phyloP scores from a whole-genome alignment of 2,888 invertebrate genomes.

The Sarcophaga carnaria region DNA sequence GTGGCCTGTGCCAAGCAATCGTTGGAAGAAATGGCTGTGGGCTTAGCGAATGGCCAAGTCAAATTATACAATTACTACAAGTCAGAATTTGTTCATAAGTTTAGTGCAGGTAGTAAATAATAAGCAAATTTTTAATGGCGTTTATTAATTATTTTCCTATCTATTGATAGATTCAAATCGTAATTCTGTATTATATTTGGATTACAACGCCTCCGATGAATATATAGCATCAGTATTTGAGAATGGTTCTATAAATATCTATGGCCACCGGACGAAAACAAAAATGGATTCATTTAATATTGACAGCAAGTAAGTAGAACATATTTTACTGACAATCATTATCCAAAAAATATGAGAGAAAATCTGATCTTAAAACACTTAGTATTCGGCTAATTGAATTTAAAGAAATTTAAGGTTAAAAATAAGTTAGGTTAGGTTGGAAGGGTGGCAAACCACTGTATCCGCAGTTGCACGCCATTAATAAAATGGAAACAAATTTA shows the following conservation, averaged over 20 bases:
- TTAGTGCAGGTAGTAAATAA: conserved; percentile 74
- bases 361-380: too few relatives aligned
- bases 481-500: too few relatives aligned
- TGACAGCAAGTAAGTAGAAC: conserved; percentile 76
- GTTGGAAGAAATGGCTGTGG: conserved; percentile 79
- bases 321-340: neutral
- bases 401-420: too few relatives aligned
- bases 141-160: neutral
- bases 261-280: conserved; percentile 78
- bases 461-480: too few relatives aligned
- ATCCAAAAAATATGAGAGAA: neutral
- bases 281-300: conserved; percentile 77
- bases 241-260: conserved; percentile 78
- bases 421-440: too few relatives aligned
- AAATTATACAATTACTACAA: conserved; percentile 77
- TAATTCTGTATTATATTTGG: conserved; percentile 78
- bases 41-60: conserved; percentile 78
- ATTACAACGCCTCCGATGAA: conserved; percentile 80
- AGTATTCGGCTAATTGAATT: too few relatives aligned
- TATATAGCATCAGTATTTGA: conserved; percentile 80
- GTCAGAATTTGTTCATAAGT: conserved; percentile 76
- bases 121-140: neutral
- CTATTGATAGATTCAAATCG: conserved; percentile 73
- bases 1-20: conserved; percentile 78
- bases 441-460: too few relatives aligned